Evolutionary conservation across 2,113 vertebrate species (phyloP).

Genomic region (Daphoenositta chrysoptera): DNA sequence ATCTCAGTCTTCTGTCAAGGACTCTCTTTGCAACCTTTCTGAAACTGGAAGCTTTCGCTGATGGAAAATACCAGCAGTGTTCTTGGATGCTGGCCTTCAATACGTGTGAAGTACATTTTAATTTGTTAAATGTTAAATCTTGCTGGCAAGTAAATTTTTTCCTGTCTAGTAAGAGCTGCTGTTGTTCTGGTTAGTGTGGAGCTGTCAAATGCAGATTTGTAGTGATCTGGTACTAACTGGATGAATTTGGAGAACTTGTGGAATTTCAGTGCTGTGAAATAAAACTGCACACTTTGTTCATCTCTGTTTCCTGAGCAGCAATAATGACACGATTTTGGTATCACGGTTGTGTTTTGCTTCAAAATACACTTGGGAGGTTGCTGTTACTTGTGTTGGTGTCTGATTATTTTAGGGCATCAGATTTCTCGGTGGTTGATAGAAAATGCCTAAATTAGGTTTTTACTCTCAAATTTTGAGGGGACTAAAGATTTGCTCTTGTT

Average conservation of each 20-base stretch:
- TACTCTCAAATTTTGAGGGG: background rate
- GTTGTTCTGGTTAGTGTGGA: background rate
- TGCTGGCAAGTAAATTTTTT: background rate
- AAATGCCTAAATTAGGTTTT: background rate
- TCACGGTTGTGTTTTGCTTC: background rate
- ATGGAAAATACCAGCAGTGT: background rate
- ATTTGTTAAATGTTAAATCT: background rate
- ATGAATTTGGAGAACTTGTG: background rate
- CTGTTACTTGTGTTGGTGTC: background rate
- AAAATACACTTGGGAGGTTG: background rate
- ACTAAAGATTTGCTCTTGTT: background rate
- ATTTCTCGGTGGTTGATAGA: background rate
- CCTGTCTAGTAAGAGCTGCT: background rate
- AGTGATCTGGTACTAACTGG: background rate
- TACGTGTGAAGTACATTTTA: background rate
- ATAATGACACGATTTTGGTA: background rate
- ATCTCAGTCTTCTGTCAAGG: background rate
- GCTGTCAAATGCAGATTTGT: background rate
- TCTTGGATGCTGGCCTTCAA: background rate
- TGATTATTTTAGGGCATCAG: background rate
- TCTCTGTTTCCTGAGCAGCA: background rate
- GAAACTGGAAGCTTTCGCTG: background rate
- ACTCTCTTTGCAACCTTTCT: background rate
- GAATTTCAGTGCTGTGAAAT: conserved; percentile 9
- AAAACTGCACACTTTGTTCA: background rate